Conservation (phyloP, 2,888 invertebrate species). For the Melanophora roralis region DNA sequence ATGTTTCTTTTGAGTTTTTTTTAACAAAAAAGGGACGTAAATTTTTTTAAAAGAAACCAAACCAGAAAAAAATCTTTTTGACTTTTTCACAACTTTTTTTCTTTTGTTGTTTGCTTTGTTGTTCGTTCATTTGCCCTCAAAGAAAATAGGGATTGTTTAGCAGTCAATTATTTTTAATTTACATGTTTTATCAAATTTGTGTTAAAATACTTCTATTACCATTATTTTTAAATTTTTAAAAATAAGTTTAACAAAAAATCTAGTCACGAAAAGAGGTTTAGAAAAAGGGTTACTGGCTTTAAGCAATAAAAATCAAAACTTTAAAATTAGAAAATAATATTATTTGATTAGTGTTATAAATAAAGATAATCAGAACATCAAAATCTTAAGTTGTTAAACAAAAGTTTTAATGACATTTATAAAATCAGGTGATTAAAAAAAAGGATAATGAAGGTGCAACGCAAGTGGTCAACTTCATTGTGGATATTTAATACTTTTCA, state of each 20-base stretch:
- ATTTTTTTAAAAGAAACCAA: too few relatives aligned
- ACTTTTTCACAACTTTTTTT: background rate
- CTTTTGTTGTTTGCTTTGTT: background rate
- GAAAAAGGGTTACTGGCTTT: background rate
- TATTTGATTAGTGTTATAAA: background rate
- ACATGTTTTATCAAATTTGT: background rate
- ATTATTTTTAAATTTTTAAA: conserved; percentile 21
- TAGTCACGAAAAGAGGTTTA: background rate
- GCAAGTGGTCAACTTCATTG: background rate
- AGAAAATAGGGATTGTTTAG: background rate
- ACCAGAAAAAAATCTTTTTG: background rate
- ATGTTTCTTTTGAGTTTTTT: too few relatives aligned
- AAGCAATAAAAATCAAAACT: background rate
- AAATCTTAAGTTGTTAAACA: too few relatives aligned
- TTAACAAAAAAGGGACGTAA: too few relatives aligned
- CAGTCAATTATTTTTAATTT: conserved; percentile 13
- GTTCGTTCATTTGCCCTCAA: background rate
- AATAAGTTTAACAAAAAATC: background rate
- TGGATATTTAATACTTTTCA: background rate
- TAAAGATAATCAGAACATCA: background rate
- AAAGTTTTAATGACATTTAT: background rate
- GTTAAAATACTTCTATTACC: background rate
- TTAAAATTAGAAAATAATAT: background rate
- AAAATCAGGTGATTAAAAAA: background rate
- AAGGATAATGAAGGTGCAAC: background rate